Conservation (phyloP, 2,797 vertebrate genomes). For the Hydrocynus forskahlii region DNA sequence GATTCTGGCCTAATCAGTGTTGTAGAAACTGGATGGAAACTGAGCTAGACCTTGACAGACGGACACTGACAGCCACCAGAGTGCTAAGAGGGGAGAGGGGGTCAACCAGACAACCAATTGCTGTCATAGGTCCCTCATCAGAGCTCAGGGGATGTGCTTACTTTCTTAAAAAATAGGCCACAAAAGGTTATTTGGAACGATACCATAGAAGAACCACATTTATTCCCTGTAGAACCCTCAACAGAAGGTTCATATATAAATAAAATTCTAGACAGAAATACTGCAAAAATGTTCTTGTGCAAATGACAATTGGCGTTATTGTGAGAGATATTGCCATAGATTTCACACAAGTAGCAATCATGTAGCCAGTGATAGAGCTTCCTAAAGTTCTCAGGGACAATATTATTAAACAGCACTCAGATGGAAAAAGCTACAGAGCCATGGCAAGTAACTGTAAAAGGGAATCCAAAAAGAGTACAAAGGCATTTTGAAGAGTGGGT, state of each 20-base stretch:
- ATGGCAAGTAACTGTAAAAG: background rate
- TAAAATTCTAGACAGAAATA: too few relatives aligned
- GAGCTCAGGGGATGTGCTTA: background rate
- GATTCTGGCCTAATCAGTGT: constrained; percentile 79
- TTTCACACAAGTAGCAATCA: too few relatives aligned
- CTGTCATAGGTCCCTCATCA: background rate
- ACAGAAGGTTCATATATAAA: background rate
- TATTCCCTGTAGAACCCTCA: background rate
- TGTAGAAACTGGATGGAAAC: constrained; percentile 83
- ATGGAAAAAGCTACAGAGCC: too few relatives aligned
- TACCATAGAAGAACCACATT: background rate
- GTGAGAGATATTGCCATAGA: too few relatives aligned
- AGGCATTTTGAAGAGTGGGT: constrained; percentile 46
- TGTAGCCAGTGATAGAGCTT: too few relatives aligned
- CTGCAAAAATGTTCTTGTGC: too few relatives aligned
- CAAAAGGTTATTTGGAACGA: background rate
- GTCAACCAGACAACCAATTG: constrained; percentile 35
- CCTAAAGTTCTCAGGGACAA: too few relatives aligned
- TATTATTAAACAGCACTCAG: too few relatives aligned
- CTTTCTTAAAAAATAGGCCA: background rate
- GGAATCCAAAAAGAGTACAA: constrained; percentile 34
- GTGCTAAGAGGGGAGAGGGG: constrained; percentile 16
- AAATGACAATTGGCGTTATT: too few relatives aligned
- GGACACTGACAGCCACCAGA: constrained; percentile 80
- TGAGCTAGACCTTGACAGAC: constrained; percentile 77